These are phyloP conservation scores for Perdita meconis DNA, from an alignment of 2,888 invertebrate genomes.

Conservation along the genomic window DNA sequence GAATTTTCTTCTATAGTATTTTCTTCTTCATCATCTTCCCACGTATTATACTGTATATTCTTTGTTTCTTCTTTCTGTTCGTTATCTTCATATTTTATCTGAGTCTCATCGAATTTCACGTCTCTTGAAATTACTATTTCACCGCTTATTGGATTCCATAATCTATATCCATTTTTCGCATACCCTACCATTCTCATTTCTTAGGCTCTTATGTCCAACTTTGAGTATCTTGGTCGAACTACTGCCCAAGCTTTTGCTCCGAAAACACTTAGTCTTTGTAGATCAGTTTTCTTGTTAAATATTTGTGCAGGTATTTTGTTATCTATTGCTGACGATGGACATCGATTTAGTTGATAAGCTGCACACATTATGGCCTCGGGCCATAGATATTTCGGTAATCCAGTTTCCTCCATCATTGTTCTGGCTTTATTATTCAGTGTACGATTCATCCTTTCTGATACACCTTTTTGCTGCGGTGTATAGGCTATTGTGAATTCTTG, in stretches of 20 bases:
- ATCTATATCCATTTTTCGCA: background rate
- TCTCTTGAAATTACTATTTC: background rate
- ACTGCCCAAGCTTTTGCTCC: background rate
- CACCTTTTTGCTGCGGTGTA: background rate
- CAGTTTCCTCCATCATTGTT: background rate
- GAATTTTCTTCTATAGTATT: background rate
- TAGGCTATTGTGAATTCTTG: background rate
- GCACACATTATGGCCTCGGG: background rate
- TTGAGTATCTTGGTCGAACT: background rate
- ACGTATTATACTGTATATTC: background rate
- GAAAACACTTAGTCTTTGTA: background rate
- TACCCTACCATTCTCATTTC: slow-evolving; percentile 2
- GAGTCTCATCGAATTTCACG: background rate
- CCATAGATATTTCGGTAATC: background rate
- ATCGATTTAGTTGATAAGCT: slow-evolving; percentile 6
- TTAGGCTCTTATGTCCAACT: background rate
- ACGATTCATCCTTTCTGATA: background rate
- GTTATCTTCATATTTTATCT: background rate
- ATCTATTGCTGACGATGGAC: background rate
- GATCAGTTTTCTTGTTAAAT: background rate
- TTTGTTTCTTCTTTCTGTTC: background rate
- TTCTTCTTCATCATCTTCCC: background rate
- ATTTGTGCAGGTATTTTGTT: background rate
- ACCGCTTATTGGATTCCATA: background rate
- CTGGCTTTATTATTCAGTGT: background rate